Conservation (phyloP, 2,113 vertebrate genomes). For the Rhinoderma darwinii region DNA sequence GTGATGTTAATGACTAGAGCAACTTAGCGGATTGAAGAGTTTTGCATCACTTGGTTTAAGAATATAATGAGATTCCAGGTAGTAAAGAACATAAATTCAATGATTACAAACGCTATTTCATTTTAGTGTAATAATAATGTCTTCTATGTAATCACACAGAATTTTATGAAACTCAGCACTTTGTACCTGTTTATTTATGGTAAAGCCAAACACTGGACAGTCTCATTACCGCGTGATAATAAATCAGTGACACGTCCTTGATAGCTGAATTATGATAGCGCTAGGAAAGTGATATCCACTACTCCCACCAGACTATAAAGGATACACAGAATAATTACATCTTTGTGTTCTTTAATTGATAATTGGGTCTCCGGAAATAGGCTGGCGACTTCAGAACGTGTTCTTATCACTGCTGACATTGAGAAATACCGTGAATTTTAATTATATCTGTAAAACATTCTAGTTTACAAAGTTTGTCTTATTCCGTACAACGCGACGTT, state of each 20-base stretch:
- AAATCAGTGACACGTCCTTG: conserved; percentile 85
- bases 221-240: conserved; percentile 84
- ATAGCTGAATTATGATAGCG: conserved; percentile 74
- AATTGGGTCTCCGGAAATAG: conserved; percentile 29
- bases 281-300: conserved; percentile 68
- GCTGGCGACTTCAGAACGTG: background rate
- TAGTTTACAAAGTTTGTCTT: conserved; percentile 26
- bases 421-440: conserved; percentile 10
- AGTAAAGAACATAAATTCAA: conserved; percentile 65
- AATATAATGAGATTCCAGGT: conserved; percentile 59
- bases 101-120: conserved; percentile 70
- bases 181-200: conserved; percentile 84
- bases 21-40: conserved; percentile 57
- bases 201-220: conserved; percentile 77
- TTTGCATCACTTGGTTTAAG: conserved; percentile 57
- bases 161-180: conserved; percentile 73
- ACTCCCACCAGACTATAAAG: conserved; percentile 71
- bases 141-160: conserved; percentile 72
- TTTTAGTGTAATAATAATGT: conserved; percentile 78
- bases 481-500: background rate
- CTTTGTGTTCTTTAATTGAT: conserved; percentile 52
- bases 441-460: background rate
- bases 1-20: conserved; percentile 53
- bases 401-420: conserved; percentile 21
- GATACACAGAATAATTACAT: conserved; percentile 69